Base-by-base conservation (phyloP, 2,797 vertebrate genomes). In the Anabas testudineus region DNA sequence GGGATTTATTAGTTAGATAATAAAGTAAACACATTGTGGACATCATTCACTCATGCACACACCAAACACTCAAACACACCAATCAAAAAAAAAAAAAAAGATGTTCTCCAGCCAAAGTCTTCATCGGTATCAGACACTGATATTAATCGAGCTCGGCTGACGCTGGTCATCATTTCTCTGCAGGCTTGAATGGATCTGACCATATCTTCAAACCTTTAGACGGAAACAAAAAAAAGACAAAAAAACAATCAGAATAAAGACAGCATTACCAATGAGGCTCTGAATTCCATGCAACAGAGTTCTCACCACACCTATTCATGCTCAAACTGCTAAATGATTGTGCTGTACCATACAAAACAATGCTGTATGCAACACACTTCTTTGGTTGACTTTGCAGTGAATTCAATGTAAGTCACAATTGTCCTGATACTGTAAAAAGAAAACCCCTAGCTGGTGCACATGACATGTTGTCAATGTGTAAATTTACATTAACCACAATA, bases 161-260 rank as follows among this genome's bases (percentile, higher is more conserved):
- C 59, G 0, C 16, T 4, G 47, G 22, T 67, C 64, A 48, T 88
- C 88, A 94, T 86, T 94, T 92, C 0, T 18, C 68, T 9, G 54
- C 49, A 59, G 92, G 54, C 62, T 93, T 94, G 78, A 91, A 95
- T 2, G 94, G 94, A 86, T 95, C 93, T 0, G 94, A 94, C 94
- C 94, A 95, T 3, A 93, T 57, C 80, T 94, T 94, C 74, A 95
- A 55, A 78, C 94, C 94, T 94, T 66, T 1, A 47, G 54, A 47
- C 5, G 4, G 3, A 18, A 14, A 37, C 10, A 13, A 43, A 7
- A 24, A 46, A 15, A 22, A 41, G 7, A 46, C n/a, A n/a, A n/a
- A n/a, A n/a, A n/a, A n/a, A n/a, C n/a, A 10, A 22, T 19, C 5
- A 4, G 55, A 43, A 55, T 15, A 22, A 51, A 57, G 10, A 49